phyloP scores from a whole-genome alignment of 53 echinoderm and acorn worm species.

The Henricia sp. region DNA sequence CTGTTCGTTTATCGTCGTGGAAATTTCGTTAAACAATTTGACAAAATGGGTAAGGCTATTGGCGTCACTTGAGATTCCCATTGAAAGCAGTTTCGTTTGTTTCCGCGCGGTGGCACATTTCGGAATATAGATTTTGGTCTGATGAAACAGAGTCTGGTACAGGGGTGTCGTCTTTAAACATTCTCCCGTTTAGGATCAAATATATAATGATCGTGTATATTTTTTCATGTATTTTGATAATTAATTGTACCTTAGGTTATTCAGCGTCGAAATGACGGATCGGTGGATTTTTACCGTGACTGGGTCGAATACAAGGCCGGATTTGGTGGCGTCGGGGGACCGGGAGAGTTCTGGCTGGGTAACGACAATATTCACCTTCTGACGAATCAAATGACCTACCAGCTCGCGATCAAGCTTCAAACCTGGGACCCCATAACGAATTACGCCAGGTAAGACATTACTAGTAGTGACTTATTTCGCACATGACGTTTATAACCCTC shows the following conservation, averaged over 20 bases:
- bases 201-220: too few species aligned
- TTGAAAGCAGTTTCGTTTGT: background rate
- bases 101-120: too few species aligned
- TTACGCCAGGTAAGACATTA: constrained; percentile 17
- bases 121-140: background rate
- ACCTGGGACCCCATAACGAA: background rate
- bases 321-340: constrained; percentile 11
- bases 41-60: too few species aligned
- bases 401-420: constrained; percentile 8
- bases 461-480: too few species aligned
- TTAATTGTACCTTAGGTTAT: constrained; percentile 15
- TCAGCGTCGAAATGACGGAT: constrained; percentile 21
- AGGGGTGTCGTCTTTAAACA: background rate
- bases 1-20: too few species aligned
- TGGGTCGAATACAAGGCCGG: constrained; percentile 53
- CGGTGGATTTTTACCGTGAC: constrained; percentile 17
- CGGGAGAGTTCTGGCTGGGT: constrained; percentile 51
- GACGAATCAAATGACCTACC: constrained; percentile 26
- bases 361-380: constrained; percentile 49
- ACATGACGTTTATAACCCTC: too few species aligned
- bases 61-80: too few species aligned
- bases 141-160: background rate
- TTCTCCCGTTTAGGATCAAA: too few species aligned
- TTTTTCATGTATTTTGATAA: background rate
- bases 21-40: too few species aligned